Conservation (phyloP, 2,797 vertebrate genomes). For the Lates japonicus region DNA sequence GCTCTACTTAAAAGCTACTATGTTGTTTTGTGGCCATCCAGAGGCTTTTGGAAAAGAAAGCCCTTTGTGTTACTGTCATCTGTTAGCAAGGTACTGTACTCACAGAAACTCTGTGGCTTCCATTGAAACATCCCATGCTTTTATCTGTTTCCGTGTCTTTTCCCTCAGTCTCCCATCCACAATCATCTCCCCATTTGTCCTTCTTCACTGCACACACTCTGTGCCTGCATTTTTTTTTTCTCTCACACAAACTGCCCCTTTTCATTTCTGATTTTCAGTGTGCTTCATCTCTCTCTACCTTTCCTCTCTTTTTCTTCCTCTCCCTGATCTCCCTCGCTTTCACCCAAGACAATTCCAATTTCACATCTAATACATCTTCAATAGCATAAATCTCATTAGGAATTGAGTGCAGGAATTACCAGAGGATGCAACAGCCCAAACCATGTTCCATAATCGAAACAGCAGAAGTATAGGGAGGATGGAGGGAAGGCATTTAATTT, state of each 20-base stretch:
- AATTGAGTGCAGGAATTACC: conserved; percentile 59
- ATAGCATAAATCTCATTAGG: conserved; percentile 58
- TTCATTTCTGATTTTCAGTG: conserved; percentile 33
- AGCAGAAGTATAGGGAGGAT: background rate
- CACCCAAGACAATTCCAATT: conserved; percentile 59
- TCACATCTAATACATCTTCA: conserved; percentile 56
- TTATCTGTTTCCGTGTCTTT: conserved; percentile 29
- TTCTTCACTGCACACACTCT: conserved; percentile 25
- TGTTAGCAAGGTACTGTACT: conserved; percentile 51
- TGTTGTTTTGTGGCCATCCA: conserved; percentile 50
- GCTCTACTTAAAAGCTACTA: conserved; percentile 46
- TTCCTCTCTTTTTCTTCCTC: background rate
- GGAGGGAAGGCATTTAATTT: background rate
- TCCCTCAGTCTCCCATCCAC: conserved; percentile 7
- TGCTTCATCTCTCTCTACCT: conserved; percentile 13
- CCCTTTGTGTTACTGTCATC: conserved; percentile 48
- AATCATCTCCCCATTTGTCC: conserved; percentile 45
- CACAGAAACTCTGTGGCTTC: conserved; percentile 37
- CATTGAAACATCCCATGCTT: conserved; percentile 39
- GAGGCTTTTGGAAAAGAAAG: conserved; percentile 39
- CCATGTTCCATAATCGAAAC: conserved; percentile 18
- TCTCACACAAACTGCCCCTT: background rate
- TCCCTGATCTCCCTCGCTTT: conserved; percentile 12
- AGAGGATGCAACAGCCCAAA: conserved; percentile 40
- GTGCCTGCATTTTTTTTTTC: background rate